Evolutionary conservation across 1,140 invertebrate genomes (phyloP), one percentile per base, ranked within the genome.

Genomic region (Zeugodacus cucurbitae): DNA sequence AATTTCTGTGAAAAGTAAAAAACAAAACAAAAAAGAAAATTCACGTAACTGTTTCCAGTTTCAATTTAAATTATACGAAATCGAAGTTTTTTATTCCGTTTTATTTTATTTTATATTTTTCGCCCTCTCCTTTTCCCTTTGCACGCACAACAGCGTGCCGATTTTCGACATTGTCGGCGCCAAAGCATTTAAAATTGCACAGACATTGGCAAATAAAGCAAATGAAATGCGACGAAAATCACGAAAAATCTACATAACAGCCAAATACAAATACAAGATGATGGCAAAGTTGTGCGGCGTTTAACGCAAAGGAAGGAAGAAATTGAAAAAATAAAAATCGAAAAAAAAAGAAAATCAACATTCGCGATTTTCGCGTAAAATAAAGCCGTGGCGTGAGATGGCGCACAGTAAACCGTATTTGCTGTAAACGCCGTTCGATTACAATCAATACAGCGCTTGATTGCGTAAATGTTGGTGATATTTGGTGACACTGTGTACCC

Each of bases 1-100:
- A 34, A 34, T 3, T 32, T 67, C 29, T 67, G 29, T 2, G 29
- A 67, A 32, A 67, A 62, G 22, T 22, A 11, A 58, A 62, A 62
- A 62, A 32, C 8, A 22, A 78, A 41, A 70, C 2, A 26, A 7
- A 41, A 82, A 54, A 54, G 2, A 4, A 54, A 29, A 8, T 17
- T n/a, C 4, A 26, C 17, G 44, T n/a, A n/a, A 29, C 3, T 29
- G 26, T 26, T 48, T 8, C n/a, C 32, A 54, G n/a, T 82, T 82
- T 82, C 74, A 44, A 82, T 82, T 82, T 82, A 82, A 82, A 82
- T 82, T 82, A 82, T 82, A 48, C 37, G 74, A 82, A 48, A 82
- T 48, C 74, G 37, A 54, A 3, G 2, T 3, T 48, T 44, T 29
- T 82, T 14, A 22, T 82, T 22, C 7, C 17, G 17, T n/a, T 37